phyloP scores from a whole-genome alignment of 2,113 vertebrate genomes.

The Bagarius yarrelli region DNA sequence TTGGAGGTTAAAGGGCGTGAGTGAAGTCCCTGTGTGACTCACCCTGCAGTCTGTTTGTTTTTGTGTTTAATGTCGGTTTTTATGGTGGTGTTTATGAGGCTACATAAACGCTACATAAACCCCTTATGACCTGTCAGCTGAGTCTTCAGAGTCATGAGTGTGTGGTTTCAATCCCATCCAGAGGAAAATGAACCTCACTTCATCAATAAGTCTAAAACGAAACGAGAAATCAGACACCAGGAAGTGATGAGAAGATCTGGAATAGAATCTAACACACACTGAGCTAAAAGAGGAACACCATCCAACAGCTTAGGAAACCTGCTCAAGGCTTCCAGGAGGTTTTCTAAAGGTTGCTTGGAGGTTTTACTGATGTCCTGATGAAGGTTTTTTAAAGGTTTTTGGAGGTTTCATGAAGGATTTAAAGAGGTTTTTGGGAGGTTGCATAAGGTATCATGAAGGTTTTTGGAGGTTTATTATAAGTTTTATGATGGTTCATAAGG shows the following conservation, averaged over 20 bases:
- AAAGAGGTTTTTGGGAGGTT: no score
- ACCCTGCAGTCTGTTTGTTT: not conserved
- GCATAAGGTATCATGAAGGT: no score
- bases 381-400: no score
- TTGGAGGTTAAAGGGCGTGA: not conserved
- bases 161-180: not conserved
- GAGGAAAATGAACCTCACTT: not conserved
- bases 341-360: no score
- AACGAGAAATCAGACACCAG: not conserved
- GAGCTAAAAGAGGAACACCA: not conserved
- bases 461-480: no score
- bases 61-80: not conserved
- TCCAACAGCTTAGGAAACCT: no score
- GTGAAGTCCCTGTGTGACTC: conserved; percentile 5
- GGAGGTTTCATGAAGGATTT: no score
- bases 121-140: not conserved
- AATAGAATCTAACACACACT: not conserved
- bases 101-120: not conserved
- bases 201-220: not conserved
- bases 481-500: no score
- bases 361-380: no score
- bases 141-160: not conserved
- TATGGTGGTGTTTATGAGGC: not conserved
- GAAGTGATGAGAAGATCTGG: not conserved
- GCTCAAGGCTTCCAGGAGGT: no score